These are phyloP conservation scores for Monoplex corrugatus DNA, from an alignment of 2,888 invertebrate genomes.

Conservation along the genomic window DNA sequence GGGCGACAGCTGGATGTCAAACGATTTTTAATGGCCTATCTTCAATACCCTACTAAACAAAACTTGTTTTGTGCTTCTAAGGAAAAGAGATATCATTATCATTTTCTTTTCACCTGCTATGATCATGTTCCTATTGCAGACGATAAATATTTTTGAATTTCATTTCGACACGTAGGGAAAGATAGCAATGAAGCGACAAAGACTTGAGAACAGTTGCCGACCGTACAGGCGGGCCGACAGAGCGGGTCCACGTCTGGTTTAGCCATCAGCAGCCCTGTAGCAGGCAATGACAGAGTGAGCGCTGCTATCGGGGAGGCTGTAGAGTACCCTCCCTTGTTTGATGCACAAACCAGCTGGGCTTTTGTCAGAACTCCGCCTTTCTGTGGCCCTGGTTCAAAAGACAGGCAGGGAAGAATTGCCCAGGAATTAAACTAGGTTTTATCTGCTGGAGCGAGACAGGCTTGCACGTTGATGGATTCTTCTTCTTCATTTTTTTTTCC, in stretches of 20 bases:
- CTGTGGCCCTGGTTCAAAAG: not conserved
- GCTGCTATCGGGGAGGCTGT: not conserved
- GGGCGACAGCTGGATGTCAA: no score
- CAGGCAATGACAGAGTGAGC: slow-evolving; percentile 30
- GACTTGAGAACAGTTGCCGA: no score
- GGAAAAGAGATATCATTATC: no score
- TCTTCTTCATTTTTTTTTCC: not conserved
- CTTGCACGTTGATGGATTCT: slow-evolving; percentile 14
- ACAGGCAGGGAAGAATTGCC: not conserved
- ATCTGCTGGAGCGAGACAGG: slow-evolving; percentile 7
- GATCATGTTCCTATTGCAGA: no score
- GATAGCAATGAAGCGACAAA: no score
- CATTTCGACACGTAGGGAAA: no score
- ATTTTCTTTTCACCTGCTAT: no score
- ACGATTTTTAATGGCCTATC: no score
- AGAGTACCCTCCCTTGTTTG: not conserved
- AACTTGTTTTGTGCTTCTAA: no score
- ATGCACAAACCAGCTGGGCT: slow-evolving; percentile 29
- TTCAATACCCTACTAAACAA: no score
- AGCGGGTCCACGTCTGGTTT: not conserved
- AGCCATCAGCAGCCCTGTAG: not conserved
- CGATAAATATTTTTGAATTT: no score
- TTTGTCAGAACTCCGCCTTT: slow-evolving; percentile 17
- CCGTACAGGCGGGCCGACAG: not conserved
- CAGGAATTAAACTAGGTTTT: slow-evolving; percentile 24